phyloP scores from a whole-genome alignment of 1,140 invertebrate genomes.

The Probaryconus sp. region DNA sequence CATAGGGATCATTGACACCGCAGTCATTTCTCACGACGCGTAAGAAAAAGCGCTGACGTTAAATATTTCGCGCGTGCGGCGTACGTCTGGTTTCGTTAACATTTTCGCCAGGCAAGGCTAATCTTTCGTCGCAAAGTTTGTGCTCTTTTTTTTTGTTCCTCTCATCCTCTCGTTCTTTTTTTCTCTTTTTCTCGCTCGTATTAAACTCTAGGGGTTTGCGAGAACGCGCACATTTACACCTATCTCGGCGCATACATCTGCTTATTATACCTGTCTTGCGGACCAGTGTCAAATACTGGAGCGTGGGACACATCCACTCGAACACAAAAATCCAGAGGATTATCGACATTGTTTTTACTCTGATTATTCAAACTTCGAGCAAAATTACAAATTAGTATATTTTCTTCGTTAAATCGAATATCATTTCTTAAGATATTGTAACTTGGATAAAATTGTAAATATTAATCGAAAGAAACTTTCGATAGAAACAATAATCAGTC shows the following conservation, averaged over 20 bases:
- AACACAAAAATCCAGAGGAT: slow-evolving; percentile 16
- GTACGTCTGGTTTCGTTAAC: slow-evolving; percentile 20
- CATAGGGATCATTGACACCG: slow-evolving; percentile 52
- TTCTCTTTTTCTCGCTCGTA: slow-evolving; percentile 33
- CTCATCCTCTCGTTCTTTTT: slow-evolving; percentile 26
- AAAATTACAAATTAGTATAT: no score
- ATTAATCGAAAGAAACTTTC: no score
- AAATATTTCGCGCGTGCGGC: slow-evolving; percentile 34
- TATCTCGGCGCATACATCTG: slow-evolving; percentile 61
- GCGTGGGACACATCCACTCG: slow-evolving; percentile 69
- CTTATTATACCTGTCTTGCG: slow-evolving; percentile 68
- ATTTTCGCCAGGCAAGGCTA: slow-evolving; percentile 31
- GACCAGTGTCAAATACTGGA: slow-evolving; percentile 75
- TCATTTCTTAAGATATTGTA: no score
- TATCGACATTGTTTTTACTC: no score
- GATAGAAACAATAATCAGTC: no score
- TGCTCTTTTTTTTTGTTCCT: background rate
- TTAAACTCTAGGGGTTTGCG: slow-evolving; percentile 49
- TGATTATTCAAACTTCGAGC: no score
- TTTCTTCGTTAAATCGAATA: no score
- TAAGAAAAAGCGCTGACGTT: slow-evolving; percentile 41
- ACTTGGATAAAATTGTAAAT: no score
- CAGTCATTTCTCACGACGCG: slow-evolving; percentile 49
- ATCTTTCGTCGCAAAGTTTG: slow-evolving; percentile 33
- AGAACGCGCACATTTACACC: slow-evolving; percentile 48